Conservation (phyloP, 2,797 vertebrate species). For the Limnodromus scolopaceus region DNA sequence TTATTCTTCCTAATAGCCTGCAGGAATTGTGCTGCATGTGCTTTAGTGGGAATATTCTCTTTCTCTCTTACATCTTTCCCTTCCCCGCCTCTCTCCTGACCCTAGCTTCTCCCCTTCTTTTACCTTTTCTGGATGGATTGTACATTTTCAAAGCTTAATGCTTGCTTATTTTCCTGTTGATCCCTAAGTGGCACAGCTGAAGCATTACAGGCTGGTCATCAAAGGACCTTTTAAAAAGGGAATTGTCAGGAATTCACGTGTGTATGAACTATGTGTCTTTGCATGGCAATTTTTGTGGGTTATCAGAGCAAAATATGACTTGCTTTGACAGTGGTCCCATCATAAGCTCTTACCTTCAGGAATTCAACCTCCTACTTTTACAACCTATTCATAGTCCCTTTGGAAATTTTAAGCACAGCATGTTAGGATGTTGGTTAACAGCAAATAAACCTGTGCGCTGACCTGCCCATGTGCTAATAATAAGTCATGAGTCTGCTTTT, state of each 20-base stretch:
- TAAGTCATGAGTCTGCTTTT: conserved; percentile 62
- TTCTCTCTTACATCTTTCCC: neutral
- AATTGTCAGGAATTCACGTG: neutral
- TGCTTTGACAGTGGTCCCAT: conserved; percentile 39
- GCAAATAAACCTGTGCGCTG: conserved; percentile 59
- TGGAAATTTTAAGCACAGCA: conserved; percentile 42
- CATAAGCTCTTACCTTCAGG: conserved; percentile 37
- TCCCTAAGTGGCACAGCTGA: neutral
- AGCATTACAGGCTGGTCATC: neutral
- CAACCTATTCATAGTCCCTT: conserved; percentile 42
- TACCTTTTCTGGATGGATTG: neutral
- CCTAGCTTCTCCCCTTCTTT: neutral
- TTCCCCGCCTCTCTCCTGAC: neutral
- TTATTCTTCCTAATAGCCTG: neutral
- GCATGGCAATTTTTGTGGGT: neutral
- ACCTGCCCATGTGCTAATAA: conserved; percentile 72
- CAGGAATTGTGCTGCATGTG: neutral
- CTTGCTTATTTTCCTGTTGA: neutral
- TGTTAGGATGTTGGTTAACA: conserved; percentile 61
- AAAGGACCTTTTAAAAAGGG: neutral
- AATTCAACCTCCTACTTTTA: conserved; percentile 55
- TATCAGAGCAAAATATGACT: conserved; percentile 12
- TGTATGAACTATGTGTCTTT: neutral
- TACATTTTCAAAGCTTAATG: neutral
- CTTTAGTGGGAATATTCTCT: neutral